These are phyloP conservation scores for Probosciger aterrimus DNA, from an alignment of 2,113 vertebrate species.

Conservation along the genomic window DNA sequence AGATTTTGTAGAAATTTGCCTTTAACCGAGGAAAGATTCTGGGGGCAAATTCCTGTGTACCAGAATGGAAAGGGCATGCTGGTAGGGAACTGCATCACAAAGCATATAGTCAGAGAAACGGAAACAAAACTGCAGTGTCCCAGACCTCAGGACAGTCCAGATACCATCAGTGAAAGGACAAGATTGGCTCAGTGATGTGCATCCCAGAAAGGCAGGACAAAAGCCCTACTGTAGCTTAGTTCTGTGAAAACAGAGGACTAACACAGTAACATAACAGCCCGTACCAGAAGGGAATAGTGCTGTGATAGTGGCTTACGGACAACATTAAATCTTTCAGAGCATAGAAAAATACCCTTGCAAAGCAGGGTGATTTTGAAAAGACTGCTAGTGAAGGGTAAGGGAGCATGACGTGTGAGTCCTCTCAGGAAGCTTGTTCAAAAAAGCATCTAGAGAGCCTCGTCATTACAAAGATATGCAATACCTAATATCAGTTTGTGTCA, in stretches of 20 bases:
- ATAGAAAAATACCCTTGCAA: not conserved
- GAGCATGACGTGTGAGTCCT: not conserved
- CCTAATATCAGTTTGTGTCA: not conserved
- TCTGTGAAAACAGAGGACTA: slow-evolving; percentile 10
- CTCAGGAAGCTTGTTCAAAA: not conserved
- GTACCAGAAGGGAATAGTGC: slow-evolving; percentile 25
- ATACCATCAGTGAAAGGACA: slow-evolving; percentile 12
- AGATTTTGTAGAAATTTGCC: not conserved
- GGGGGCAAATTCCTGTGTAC: not conserved
- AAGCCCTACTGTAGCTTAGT: slow-evolving; percentile 26
- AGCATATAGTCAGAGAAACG: slow-evolving; percentile 51
- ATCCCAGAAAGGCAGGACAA: slow-evolving; percentile 38
- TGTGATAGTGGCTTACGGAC: not conserved
- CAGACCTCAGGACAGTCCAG: not conserved
- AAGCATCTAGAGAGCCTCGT: fast-evolving
- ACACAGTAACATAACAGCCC: slow-evolving; percentile 23
- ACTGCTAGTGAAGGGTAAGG: not conserved
- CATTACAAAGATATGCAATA: not conserved
- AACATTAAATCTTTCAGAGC: not conserved
- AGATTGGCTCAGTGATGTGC: not conserved
- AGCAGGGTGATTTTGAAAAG: not conserved
- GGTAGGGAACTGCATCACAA: slow-evolving; percentile 15
- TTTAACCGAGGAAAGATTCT: not conserved
- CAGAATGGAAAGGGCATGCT: not conserved
- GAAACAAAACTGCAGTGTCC: slow-evolving; percentile 60